Conservation (phyloP, 1,140 invertebrate species). For the Babylonia areolata region DNA sequence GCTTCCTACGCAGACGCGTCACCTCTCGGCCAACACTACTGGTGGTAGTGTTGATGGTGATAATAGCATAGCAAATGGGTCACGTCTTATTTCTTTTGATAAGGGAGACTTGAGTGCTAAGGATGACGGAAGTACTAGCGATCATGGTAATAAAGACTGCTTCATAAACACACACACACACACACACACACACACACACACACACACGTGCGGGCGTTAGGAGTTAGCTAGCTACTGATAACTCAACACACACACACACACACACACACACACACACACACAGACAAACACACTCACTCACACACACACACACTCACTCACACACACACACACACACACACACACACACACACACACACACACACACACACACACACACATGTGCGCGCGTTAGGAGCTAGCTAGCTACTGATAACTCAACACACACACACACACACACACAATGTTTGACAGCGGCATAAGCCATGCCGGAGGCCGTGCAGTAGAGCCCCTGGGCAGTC, state of each 20-base stretch:
- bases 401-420: neutral
- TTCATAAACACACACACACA: neutral
- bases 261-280: slow-evolving; percentile 1
- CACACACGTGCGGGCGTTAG: neutral
- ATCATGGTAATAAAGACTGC: neutral
- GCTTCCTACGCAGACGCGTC: no score
- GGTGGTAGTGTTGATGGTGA: no score
- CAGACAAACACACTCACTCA: neutral
- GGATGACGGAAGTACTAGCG: no score
- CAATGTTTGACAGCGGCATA: slow-evolving; percentile 12
- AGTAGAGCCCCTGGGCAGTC: slow-evolving; percentile 60
- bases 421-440: slow-evolving; percentile 11
- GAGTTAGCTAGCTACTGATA: no score
- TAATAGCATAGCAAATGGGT: no score
- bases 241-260: neutral
- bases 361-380: neutral
- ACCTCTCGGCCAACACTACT: no score
- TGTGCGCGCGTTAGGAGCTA: neutral
- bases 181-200: neutral
- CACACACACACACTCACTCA: neutral
- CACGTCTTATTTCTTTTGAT: no score
- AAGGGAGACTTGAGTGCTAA: no score
- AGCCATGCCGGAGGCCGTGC: slow-evolving; percentile 42
- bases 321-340: neutral
- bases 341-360: neutral